Evolutionary conservation across 2,888 invertebrate species (phyloP).

Genomic region (Eupithecia abbreviata): DNA sequence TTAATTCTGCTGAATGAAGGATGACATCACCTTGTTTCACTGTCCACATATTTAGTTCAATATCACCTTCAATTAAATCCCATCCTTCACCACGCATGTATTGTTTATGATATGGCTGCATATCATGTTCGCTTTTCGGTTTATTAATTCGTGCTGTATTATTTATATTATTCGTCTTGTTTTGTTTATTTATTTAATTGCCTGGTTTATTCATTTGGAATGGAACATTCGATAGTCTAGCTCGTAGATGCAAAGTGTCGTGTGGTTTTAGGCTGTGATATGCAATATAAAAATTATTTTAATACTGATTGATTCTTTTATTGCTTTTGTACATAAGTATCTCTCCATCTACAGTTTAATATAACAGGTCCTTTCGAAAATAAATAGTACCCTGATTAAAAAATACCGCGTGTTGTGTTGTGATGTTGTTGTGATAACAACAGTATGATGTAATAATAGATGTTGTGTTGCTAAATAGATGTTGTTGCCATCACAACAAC

Average conservation of each 20-base stretch:
- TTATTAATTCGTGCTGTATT: not conserved
- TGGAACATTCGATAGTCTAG: not conserved
- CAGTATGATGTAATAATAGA: too few relatives aligned
- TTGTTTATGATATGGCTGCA: not conserved
- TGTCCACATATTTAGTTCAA: not conserved
- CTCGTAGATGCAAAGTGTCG: not conserved
- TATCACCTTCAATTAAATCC: not conserved
- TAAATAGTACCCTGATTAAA: not conserved
- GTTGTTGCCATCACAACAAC: too few relatives aligned
- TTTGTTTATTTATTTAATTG: not conserved
- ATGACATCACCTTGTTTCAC: not conserved
- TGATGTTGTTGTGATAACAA: too few relatives aligned
- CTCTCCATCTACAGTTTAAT: not conserved
- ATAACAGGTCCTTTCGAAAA: not conserved
- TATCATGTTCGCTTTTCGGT: not conserved
- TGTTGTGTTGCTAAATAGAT: too few relatives aligned
- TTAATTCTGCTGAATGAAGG: too few relatives aligned
- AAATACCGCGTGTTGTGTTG: too few relatives aligned
- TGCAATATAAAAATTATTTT: not conserved
- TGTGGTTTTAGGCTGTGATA: not conserved
- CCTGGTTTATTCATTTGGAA: conserved; percentile 1
- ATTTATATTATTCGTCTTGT: conserved; percentile 2
- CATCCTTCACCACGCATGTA: not conserved
- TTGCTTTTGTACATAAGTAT: not conserved
- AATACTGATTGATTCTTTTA: not conserved